Base-by-base conservation (phyloP, 1,140 invertebrate genomes). In the Anastrepha obliqua region DNA sequence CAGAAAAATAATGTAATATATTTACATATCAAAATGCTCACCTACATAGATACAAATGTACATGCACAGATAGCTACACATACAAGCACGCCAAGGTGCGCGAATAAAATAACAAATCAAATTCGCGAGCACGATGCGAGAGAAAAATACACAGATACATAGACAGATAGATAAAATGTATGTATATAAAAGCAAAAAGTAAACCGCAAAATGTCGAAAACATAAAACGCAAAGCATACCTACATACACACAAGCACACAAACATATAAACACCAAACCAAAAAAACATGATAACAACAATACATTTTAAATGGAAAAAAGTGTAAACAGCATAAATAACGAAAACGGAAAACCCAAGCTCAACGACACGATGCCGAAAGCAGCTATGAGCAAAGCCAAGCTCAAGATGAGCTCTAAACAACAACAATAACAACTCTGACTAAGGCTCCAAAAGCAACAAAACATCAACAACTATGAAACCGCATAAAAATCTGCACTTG, bases 51-150 rank as follows among this genome's bases (percentile, higher is more conserved):
- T 20, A 78, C 47, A 78, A 5, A 78, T 17, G 13, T 55, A 78
- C n/a, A 55, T 20, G 4, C 44, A 29, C 20, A 29, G 39, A 42
- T 8, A 51, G 47, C 0, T 51, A 8, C 4, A 51, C 70, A 51
- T 51, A 11, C 29, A 67, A 7, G n/a, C 70, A 78, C 39, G 11
- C 47, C 67, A 51, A 74, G 67, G 67, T 74, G 47, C 67, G 44
- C 67, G 1, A 74, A 55, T 81, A 81, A 81, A 74, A 55, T 81
- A 81, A 81, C 74, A 47, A 81, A 81, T 81, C 74, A 81, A 81
- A 55, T 55, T 51, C 74, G n/a, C 39, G 55, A 81, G 74, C 47
- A 55, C 74, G n/a, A 55, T n/a, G 6, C 17, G 9, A 47, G 17
- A 15, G 70, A n/a, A 81, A 81, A 81, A 55, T 3, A 51, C 13